These are phyloP conservation scores for Asbolus verrucosus DNA, from an alignment of 1,140 invertebrate species.

Conservation along the genomic window DNA sequence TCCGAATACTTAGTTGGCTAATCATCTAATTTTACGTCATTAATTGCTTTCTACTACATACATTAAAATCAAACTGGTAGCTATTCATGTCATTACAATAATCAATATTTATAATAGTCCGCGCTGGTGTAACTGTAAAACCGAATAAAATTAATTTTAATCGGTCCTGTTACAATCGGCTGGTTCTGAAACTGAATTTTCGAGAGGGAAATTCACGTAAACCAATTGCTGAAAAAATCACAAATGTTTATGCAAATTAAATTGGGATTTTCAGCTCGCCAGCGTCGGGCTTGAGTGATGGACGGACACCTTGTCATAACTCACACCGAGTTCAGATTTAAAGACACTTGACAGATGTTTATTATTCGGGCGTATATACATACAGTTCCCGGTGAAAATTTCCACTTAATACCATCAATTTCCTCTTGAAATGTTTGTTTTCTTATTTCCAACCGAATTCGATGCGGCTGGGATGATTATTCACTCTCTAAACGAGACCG, in stretches of 20 bases:
- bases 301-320: constrained; percentile 24
- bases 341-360: constrained; percentile 32
- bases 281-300: constrained; percentile 10
- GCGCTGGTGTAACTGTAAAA: background rate
- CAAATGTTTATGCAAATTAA: background rate
- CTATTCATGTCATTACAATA: constrained; percentile 5
- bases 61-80: constrained; percentile 13
- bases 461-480: constrained; percentile 29
- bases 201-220: no score
- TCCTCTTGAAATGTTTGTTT: constrained; percentile 36
- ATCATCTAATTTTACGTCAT: background rate
- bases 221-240: background rate
- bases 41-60: constrained; percentile 5
- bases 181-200: constrained; percentile 11
- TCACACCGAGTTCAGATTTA: constrained; percentile 20
- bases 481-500: constrained; percentile 28
- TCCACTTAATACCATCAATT: constrained; percentile 36
- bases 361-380: constrained; percentile 28
- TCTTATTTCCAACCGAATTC: constrained; percentile 21
- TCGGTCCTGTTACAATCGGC: no score
- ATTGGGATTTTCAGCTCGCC: background rate
- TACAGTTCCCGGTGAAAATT: no score
- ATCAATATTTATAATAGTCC: background rate
- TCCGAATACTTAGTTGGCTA: constrained; percentile 6
- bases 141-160: background rate